Base-by-base conservation (phyloP, 2,113 vertebrate genomes). In the Ammospiza nelsoni region DNA sequence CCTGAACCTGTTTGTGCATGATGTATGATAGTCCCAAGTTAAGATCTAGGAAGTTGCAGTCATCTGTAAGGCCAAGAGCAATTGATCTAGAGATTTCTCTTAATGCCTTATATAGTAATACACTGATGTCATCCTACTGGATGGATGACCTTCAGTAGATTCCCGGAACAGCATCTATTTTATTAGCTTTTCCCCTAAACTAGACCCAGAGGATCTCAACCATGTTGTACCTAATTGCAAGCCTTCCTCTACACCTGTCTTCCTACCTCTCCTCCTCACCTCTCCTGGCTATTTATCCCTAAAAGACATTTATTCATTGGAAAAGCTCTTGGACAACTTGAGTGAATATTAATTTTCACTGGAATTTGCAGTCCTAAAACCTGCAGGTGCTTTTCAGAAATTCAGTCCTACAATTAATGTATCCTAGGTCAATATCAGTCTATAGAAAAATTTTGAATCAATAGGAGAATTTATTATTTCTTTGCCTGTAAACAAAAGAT, bases 221-320 rank as follows among this genome's bases (percentile, higher is more conserved):
- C 2, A 2, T 18, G 20, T 29, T 1, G 0, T 7, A 21, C 6
- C 27, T 52, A 84, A 29, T 24, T 71, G 25, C 19, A 80, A 84
- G 17, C 8, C 5, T 20, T 72, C 15, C 12, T 52, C 31, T 43
- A 31, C 5, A 12, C 17, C 17, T 19, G 52, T 19, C 52, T 28
- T 31, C 2, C 23, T 63, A 25, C 5, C 2, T 3, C 9, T 58
- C 8, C 1, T 5, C 31, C 41, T 74, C 24, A 7, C 18, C 24
- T 46, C 15, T 55, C 25, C 46, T 29, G 51, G 5, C 2, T 39
- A 18, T 31, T 6, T n/a, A 17, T 52, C 22, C 6, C 1, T 3
- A 35, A 55, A 4, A 76, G 21, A 46, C 4, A 52, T 28, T 37
- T 3, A 22, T 41, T 57, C 24, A 63, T 8, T 68, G 4, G 22